Evolutionary conservation across 2,113 vertebrate species (phyloP), one percentile per base, ranked within the genome.

Genomic region (Bubo blakistoni): DNA sequence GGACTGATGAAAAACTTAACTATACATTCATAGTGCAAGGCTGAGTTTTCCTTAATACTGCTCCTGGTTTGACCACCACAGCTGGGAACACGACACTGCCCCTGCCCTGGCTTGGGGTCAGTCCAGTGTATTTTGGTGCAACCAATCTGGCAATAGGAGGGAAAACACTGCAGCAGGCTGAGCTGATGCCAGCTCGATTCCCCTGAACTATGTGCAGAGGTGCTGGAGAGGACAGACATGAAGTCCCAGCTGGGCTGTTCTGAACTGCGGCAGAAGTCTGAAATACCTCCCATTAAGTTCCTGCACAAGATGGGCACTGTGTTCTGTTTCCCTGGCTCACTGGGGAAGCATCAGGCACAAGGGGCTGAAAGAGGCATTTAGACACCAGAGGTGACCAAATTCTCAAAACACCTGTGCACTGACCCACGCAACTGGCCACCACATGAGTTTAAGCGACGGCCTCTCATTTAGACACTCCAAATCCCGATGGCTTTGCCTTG

Each of bases 401-500:
- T 40, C n/a, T 57, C 55, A 29, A n/a, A 58, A 46, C 10, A 2
- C 11, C 49, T 19, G 17, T 19, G 52, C 30, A 10, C 21, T 26
- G 25, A 15, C n/a, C 29, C 20, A 11, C 16, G 19, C 24, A 30
- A 22, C 7, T 30, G 65, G 26, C 24, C 58, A 32, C 32, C 36
- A 11, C 11, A 10, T 19, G 42, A 61, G 16, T 34, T n/a, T 15
- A 19, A 67, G 57, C 3, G 5, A 52, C 29, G 9, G 18, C 17
- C 34, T 58, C 57, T 58, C 16, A 21, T 26, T 18, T 6, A 32
- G 47, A 24, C 26, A 54, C 7, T 52, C 49, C 58, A 42, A 58
- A 40, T 32, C 58, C 63, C 2, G 0, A 52, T 7, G 1, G 3
- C 57, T 42, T 57, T 20, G n/a, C 34, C 29, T 22, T 8, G 25